Evolutionary conservation across 2,888 invertebrate genomes (phyloP).

Genomic region (Leptinotarsa juncta): DNA sequence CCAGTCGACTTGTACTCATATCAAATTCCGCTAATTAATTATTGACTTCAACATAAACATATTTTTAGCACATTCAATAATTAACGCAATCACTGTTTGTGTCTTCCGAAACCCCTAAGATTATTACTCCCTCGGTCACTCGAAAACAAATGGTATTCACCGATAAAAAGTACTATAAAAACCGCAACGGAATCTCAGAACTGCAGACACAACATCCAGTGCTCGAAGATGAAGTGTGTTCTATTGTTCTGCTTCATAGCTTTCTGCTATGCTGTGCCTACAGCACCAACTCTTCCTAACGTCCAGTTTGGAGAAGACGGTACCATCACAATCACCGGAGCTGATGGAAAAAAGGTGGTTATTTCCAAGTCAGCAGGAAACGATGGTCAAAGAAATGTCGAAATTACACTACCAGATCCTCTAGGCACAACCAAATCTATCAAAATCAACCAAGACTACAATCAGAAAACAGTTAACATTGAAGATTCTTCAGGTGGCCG

Average conservation of each 20-base stretch:
- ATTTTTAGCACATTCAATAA: not conserved
- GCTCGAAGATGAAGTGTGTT: constrained; percentile 45
- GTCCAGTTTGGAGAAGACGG: constrained; percentile 48
- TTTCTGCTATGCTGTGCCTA: constrained; percentile 38
- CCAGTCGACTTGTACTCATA: not conserved
- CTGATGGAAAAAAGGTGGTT: constrained; percentile 44
- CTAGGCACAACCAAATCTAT: constrained; percentile 45
- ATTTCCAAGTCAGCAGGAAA: constrained; percentile 43
- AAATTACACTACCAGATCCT: constrained; percentile 47
- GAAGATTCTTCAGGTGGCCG: constrained; percentile 7
- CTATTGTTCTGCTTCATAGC: constrained; percentile 41
- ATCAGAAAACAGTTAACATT: constrained; percentile 12
- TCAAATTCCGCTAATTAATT: not conserved
- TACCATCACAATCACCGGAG: constrained; percentile 46
- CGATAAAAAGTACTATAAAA: not conserved
- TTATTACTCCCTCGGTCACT: not conserved
- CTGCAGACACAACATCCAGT: not conserved
- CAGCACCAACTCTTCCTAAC: constrained; percentile 30
- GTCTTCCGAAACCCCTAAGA: not conserved
- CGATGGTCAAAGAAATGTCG: constrained; percentile 45
- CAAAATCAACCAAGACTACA: constrained; percentile 44
- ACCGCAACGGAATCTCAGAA: not conserved
- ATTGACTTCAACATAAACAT: no score
- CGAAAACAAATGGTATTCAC: constrained; percentile 1
- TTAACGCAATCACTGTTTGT: constrained; percentile 12